Evolutionary conservation across 2,113 vertebrate genomes (phyloP).

Genomic region (Callocephalon fimbriatum): DNA sequence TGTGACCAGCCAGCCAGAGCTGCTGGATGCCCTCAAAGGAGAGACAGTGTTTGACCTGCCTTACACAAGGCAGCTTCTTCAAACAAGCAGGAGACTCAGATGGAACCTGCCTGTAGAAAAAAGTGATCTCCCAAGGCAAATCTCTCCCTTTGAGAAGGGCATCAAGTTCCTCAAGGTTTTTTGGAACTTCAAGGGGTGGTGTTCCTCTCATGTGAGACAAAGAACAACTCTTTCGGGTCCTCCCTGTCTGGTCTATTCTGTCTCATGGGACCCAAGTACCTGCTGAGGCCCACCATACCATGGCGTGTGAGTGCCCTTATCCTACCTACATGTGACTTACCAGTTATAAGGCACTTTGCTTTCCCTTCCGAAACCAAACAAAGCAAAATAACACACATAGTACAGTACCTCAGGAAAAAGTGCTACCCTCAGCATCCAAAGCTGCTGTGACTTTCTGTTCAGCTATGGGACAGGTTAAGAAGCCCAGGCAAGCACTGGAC

Average conservation of each 20-base stretch:
- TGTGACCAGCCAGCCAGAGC: neutral
- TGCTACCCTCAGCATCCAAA: neutral
- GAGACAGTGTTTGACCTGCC: neutral
- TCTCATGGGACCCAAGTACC: neutral
- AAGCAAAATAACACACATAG: neutral
- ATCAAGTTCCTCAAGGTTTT: neutral
- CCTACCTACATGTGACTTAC: neutral
- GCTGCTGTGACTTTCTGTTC: neutral
- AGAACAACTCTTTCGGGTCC: neutral
- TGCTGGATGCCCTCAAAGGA: neutral
- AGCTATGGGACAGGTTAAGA: neutral
- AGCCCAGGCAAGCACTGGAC: neutral
- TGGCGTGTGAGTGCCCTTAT: neutral
- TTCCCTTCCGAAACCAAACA: neutral
- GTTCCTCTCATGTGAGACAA: neutral
- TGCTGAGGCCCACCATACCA: neutral
- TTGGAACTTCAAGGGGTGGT: neutral
- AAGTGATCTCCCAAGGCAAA: neutral
- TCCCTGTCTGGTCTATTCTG: neutral
- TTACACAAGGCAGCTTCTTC: neutral
- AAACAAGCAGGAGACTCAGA: neutral
- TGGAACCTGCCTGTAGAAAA: neutral
- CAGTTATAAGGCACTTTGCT: neutral
- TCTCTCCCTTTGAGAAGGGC: neutral
- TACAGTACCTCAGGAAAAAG: neutral